Percentiles rank a stretch among this genome's conserved stretches.
phyloP scores from a whole-genome alignment of 2,888 invertebrate genomes.

The Hydriomena furcata region DNA sequence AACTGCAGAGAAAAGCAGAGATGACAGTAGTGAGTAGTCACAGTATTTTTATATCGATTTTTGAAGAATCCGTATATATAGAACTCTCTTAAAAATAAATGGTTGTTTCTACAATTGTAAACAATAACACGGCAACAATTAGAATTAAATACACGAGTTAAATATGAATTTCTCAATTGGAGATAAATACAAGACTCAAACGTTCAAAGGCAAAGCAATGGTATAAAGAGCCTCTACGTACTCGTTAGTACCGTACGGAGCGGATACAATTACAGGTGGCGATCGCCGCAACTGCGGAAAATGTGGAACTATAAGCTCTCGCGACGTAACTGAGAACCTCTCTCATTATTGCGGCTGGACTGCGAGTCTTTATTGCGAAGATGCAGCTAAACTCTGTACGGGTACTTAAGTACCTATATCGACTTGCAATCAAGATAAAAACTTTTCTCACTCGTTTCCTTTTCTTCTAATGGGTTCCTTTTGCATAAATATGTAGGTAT shows the following conservation, averaged over 20 bases:
- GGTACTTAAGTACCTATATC: slow-evolving; percentile 44
- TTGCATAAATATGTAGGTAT: too few species aligned
- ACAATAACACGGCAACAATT: too few species aligned
- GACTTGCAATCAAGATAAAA: slow-evolving; percentile 46
- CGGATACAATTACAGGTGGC: slow-evolving; percentile 79
- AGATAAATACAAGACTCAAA: slow-evolving; percentile 31
- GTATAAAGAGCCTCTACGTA: slow-evolving; percentile 44
- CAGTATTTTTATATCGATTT: too few species aligned
- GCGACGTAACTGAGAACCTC: slow-evolving; percentile 65
- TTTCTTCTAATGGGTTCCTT: too few species aligned
- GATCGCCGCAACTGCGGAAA: slow-evolving; percentile 58
- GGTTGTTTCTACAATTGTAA: too few species aligned
- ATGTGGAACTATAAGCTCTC: slow-evolving; percentile 66
- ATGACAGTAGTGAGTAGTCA: too few species aligned
- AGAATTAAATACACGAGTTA: too few species aligned
- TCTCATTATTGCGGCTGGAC: slow-evolving; percentile 67
- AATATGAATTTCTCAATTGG: too few species aligned
- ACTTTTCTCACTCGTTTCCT: slow-evolving; percentile 21
- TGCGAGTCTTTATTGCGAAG: slow-evolving; percentile 47
- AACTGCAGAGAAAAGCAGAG: too few species aligned
- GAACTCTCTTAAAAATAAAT: too few species aligned
- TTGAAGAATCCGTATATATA: too few species aligned
- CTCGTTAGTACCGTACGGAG: slow-evolving; percentile 51
- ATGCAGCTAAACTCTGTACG: slow-evolving; percentile 34
- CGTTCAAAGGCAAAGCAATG: slow-evolving; percentile 35